These are phyloP conservation scores for Bombus impatiens DNA, from an alignment of 1,140 invertebrate species.

Conservation along the genomic window DNA sequence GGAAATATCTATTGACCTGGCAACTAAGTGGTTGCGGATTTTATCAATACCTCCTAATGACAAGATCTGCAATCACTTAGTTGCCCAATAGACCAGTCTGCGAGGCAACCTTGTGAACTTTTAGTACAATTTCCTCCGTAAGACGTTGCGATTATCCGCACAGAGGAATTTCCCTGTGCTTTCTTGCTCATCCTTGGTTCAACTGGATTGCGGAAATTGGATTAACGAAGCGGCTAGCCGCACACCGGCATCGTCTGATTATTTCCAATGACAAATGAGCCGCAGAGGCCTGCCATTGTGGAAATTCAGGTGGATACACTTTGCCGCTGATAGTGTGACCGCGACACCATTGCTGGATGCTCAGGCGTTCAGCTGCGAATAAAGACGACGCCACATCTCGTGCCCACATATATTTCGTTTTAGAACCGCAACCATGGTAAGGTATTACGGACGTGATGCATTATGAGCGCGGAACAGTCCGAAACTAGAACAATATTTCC, in stretches of 20 bases:
- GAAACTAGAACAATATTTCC: constrained; percentile 1
- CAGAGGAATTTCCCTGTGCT: constrained; percentile 5
- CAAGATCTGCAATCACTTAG: no score
- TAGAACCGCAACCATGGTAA: not conserved
- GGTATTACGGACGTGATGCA: not conserved
- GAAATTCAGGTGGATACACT: constrained; percentile 19
- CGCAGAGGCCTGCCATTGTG: constrained; percentile 8
- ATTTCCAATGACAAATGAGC: constrained; percentile 71
- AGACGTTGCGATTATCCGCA: not conserved
- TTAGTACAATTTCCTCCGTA: not conserved
- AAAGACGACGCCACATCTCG: not conserved
- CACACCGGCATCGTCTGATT: constrained; percentile 59
- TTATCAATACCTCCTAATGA: no score
- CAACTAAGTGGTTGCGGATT: no score
- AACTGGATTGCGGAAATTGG: constrained; percentile 62
- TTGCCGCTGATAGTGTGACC: constrained; percentile 7
- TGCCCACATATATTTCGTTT: not conserved
- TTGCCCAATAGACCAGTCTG: no score
- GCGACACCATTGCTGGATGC: constrained; percentile 2
- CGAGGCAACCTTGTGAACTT: no score
- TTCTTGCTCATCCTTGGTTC: not conserved
- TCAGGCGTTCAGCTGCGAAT: not conserved
- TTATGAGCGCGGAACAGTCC: not conserved
- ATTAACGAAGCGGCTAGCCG: constrained; percentile 71
- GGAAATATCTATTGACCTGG: accelerated